These are phyloP conservation scores for Fratercula arctica DNA, from an alignment of 2,797 vertebrate species.

Conservation along the genomic window DNA sequence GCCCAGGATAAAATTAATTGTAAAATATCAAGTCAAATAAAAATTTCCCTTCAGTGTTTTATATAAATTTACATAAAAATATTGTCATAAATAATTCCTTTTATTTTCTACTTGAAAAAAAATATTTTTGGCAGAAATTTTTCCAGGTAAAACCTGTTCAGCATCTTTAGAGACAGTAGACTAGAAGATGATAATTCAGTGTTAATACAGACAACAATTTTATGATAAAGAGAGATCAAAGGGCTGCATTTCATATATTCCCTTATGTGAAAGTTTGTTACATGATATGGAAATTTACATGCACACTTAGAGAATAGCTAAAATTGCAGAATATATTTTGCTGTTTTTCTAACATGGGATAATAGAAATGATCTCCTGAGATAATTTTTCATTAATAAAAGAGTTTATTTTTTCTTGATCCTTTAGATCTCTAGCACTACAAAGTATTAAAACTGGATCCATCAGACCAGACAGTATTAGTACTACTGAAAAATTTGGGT, in stretches of 20 bases:
- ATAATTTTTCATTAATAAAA: background rate
- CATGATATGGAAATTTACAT: background rate
- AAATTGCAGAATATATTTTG: background rate
- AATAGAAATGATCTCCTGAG: background rate
- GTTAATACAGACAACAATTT: background rate
- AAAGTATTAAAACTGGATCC: background rate
- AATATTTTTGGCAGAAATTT: background rate
- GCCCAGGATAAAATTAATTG: background rate
- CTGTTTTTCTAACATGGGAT: background rate
- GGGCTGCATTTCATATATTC: background rate
- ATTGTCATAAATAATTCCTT: background rate
- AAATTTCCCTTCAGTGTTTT: background rate
- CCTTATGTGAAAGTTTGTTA: accelerated
- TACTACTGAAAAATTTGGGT: background rate
- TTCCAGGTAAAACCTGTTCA: background rate
- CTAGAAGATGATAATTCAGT: background rate
- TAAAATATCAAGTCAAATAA: background rate
- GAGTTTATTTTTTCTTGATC: background rate
- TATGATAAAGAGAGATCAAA: background rate
- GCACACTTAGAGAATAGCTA: background rate
- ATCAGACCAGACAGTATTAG: background rate
- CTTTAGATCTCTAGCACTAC: background rate
- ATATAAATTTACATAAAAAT: background rate
- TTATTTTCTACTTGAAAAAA: background rate
- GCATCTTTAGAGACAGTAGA: background rate